Conservation (phyloP, 1,140 invertebrate species). For the Cotesia chilonis region DNA sequence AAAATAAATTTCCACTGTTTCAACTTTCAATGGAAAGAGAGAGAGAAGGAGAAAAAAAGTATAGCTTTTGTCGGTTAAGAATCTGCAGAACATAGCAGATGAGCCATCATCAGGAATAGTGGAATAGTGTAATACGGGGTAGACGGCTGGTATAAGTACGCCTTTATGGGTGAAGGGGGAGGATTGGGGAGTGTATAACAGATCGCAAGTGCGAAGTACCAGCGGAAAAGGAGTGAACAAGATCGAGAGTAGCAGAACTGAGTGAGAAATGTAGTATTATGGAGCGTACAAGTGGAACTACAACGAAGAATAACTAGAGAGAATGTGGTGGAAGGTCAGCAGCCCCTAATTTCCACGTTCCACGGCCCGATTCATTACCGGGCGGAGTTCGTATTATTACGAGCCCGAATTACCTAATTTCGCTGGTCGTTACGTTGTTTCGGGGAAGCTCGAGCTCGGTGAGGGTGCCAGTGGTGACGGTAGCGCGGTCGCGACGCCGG, state of each 20-base stretch:
- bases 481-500: too few relatives aligned
- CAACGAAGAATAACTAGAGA: slow-evolving; percentile 16
- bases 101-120: neutral
- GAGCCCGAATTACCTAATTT: slow-evolving; percentile 66
- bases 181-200: neutral
- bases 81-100: too few relatives aligned
- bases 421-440: slow-evolving; percentile 64
- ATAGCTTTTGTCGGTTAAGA: too few relatives aligned
- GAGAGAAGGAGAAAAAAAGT: too few relatives aligned
- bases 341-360: slow-evolving; percentile 43
- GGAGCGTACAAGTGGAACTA: slow-evolving; percentile 3
- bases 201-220: slow-evolving; percentile 9
- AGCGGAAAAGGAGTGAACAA: slow-evolving; percentile 33
- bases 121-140: neutral
- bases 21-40: too few relatives aligned
- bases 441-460: slow-evolving; percentile 41
- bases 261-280: slow-evolving; percentile 20
- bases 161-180: neutral
- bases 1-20: too few relatives aligned
- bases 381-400: slow-evolving; percentile 60
- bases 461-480: too few relatives aligned
- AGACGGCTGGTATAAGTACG: neutral
- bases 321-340: slow-evolving; percentile 41
- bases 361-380: slow-evolving; percentile 52
- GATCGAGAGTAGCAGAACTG: slow-evolving; percentile 20